Conservation (phyloP, 2,113 vertebrate species). For the Mesembrinibis cayennensis region DNA sequence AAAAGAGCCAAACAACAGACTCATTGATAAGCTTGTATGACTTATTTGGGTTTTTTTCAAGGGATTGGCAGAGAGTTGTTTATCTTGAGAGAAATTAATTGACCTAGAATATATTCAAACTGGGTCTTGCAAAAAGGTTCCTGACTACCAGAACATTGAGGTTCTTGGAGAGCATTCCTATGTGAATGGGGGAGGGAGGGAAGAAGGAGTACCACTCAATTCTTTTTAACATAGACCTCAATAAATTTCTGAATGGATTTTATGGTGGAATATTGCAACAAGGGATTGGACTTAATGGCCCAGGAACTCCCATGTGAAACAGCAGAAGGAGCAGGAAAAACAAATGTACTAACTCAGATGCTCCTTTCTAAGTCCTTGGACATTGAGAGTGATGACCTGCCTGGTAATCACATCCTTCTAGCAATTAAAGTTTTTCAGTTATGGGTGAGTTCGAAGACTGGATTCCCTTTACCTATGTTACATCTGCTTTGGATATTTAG, state of each 20-base stretch:
- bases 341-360: background rate
- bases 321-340: background rate
- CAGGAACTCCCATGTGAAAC: background rate
- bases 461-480: background rate
- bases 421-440: background rate
- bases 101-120: background rate
- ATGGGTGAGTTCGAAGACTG: background rate
- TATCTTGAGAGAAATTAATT: background rate
- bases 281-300: background rate
- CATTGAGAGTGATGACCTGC: background rate
- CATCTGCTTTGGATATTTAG: background rate
- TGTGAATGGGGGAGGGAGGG: background rate
- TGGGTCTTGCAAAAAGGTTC: background rate
- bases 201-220: background rate
- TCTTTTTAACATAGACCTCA: background rate
- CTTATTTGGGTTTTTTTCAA: background rate
- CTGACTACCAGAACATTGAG: background rate
- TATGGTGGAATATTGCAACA: background rate
- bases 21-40: background rate
- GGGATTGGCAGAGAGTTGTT: background rate
- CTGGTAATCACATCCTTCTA: background rate
- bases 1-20: background rate
- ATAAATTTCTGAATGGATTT: background rate
- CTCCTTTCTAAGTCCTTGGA: background rate
- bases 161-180: background rate